Evolutionary conservation across 2,113 vertebrate species (phyloP).

Genomic region (Psophia crepitans): DNA sequence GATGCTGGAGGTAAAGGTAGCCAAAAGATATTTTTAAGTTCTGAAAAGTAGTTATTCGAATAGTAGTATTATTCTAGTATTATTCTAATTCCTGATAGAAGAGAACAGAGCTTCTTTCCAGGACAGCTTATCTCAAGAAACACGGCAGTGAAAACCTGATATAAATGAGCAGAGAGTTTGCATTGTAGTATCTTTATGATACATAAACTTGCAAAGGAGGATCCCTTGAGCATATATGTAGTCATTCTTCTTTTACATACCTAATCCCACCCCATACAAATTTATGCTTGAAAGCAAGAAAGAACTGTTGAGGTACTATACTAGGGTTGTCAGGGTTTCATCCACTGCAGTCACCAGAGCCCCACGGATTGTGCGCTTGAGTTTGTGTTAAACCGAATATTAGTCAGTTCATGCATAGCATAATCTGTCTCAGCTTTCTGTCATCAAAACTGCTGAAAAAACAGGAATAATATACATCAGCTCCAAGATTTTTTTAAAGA

Average conservation of each 20-base stretch:
- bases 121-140: background rate
- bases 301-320: background rate
- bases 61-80: too few relatives aligned
- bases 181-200: background rate
- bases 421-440: background rate
- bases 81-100: background rate
- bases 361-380: background rate
- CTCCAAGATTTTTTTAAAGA: background rate
- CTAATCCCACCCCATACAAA: fast-evolving
- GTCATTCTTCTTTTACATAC: background rate
- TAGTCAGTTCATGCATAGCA: background rate
- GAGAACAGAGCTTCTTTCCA: background rate
- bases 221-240: background rate
- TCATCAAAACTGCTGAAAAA: background rate
- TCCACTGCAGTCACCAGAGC: background rate
- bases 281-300: background rate
- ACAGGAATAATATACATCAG: background rate
- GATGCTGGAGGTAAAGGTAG: background rate
- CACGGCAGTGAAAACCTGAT: fast-evolving
- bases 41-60: too few relatives aligned
- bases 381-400: background rate
- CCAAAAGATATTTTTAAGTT: background rate
- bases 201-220: background rate
- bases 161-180: background rate
- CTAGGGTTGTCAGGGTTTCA: background rate